These are phyloP conservation scores for Cydia strobilella DNA, from an alignment of 1,140 invertebrate species.

Conservation along the genomic window DNA sequence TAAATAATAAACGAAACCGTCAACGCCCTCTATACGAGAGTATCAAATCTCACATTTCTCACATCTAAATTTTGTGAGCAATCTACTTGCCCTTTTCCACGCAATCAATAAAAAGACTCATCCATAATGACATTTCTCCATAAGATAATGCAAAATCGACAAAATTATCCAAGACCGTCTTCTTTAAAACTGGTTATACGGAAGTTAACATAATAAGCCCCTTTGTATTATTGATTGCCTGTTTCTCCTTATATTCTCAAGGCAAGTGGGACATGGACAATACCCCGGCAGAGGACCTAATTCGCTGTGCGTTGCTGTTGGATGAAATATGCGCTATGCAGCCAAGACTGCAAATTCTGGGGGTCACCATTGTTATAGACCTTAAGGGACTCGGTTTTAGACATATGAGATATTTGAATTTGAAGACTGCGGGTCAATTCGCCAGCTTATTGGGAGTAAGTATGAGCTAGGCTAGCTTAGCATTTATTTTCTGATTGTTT, in stretches of 20 bases:
- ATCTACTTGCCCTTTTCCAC: not conserved
- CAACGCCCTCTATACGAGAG: too few relatives aligned
- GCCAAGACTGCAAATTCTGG: slow-evolving; percentile 86
- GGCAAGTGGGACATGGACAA: slow-evolving; percentile 86
- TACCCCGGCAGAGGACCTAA: slow-evolving; percentile 84
- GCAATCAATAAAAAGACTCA: not conserved
- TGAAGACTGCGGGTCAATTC: slow-evolving; percentile 23
- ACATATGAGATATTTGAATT: slow-evolving; percentile 18
- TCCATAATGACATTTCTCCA: not conserved
- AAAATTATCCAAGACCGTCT: slow-evolving; percentile 2
- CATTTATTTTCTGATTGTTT: too few relatives aligned
- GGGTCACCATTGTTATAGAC: slow-evolving; percentile 88
- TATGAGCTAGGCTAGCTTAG: not conserved
- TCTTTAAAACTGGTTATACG: slow-evolving; percentile 16
- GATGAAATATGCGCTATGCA: slow-evolving; percentile 87
- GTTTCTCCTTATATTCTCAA: slow-evolving; percentile 44
- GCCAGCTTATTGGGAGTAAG: slow-evolving; percentile 28
- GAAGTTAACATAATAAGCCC: not conserved
- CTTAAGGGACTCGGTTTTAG: slow-evolving; percentile 83
- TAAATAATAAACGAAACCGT: too few relatives aligned
- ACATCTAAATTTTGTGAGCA: too few relatives aligned
- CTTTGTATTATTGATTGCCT: slow-evolving; percentile 2
- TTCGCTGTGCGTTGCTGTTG: slow-evolving; percentile 85
- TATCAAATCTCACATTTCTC: too few relatives aligned
- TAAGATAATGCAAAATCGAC: slow-evolving; percentile 10